Evolutionary conservation across 2,113 vertebrate species (phyloP).

Genomic region (Chamaetylas fuelleborni): DNA sequence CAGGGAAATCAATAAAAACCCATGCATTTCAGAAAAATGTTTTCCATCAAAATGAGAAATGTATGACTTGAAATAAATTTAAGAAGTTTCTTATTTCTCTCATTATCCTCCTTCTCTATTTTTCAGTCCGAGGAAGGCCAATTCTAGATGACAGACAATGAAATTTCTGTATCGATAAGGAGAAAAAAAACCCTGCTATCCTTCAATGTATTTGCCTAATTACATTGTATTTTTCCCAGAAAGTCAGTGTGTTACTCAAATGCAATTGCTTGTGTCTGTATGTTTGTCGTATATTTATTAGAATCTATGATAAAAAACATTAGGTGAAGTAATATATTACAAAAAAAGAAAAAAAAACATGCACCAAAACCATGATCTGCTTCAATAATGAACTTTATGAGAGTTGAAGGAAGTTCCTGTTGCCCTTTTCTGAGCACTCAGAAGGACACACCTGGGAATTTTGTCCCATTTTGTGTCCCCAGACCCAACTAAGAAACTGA

Average conservation of each 20-base stretch:
- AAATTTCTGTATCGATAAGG: not conserved
- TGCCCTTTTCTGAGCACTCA: not conserved
- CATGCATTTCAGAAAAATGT: not conserved
- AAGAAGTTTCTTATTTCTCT: not conserved
- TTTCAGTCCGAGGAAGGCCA: not conserved
- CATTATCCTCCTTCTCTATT: not conserved
- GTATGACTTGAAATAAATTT: not conserved
- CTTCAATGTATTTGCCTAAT: not conserved
- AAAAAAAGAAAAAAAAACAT: too few species aligned
- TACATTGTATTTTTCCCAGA: not conserved
- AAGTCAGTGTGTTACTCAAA: not conserved
- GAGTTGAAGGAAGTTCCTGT: not conserved
- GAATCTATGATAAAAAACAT: not conserved
- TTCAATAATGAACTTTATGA: not conserved
- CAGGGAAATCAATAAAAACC: constrained; percentile 31
- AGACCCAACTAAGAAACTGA: not conserved
- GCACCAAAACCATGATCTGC: not conserved
- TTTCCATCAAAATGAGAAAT: constrained; percentile 26
- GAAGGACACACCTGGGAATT: not conserved
- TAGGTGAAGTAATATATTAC: not conserved
- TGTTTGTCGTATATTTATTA: not conserved
- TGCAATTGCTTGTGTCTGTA: not conserved
- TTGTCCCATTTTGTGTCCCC: not conserved
- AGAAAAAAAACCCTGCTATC: not conserved
- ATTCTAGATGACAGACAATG: not conserved